phyloP scores from a whole-genome alignment of 2,888 invertebrate genomes.

The Chromoteleia sp. region DNA sequence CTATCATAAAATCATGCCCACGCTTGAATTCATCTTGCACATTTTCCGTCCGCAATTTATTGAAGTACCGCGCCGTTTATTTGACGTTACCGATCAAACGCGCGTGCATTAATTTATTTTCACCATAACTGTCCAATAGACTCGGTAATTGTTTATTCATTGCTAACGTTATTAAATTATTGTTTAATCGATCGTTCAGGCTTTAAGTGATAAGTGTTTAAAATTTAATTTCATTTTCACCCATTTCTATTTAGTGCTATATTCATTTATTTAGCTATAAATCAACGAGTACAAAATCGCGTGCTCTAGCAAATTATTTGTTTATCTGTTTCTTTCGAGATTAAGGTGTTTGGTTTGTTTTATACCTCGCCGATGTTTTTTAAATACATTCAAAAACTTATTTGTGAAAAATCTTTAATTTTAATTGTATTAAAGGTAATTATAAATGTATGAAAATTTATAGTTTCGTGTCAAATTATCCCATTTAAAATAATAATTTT shows the following conservation, averaged over 20 bases:
- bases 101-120: constrained; percentile 27
- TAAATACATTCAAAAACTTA: too few relatives aligned
- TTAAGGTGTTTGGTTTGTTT: constrained; percentile 2
- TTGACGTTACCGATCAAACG: constrained; percentile 35
- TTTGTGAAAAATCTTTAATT: too few relatives aligned
- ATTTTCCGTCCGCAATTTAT: constrained; percentile 33
- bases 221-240: constrained; percentile 14
- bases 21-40: constrained; percentile 45
- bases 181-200: constrained; percentile 31
- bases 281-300: constrained; percentile 11
- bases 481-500: too few relatives aligned
- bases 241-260: constrained; percentile 20
- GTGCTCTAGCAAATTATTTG: too few relatives aligned
- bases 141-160: constrained; percentile 37
- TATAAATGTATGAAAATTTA: too few relatives aligned
- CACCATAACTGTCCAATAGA: constrained; percentile 43
- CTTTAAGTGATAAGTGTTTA: constrained; percentile 15
- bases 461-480: too few relatives aligned
- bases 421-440: too few relatives aligned
- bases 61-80: constrained; percentile 26
- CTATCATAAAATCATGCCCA: constrained; percentile 41
- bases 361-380: too few relatives aligned
- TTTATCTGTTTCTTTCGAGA: too few relatives aligned
- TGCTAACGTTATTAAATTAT: constrained; percentile 43
- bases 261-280: constrained; percentile 14